Base-by-base conservation (phyloP, 53 echinoderm and acorn worm genomes). In the Apostichopus leukothele region DNA sequence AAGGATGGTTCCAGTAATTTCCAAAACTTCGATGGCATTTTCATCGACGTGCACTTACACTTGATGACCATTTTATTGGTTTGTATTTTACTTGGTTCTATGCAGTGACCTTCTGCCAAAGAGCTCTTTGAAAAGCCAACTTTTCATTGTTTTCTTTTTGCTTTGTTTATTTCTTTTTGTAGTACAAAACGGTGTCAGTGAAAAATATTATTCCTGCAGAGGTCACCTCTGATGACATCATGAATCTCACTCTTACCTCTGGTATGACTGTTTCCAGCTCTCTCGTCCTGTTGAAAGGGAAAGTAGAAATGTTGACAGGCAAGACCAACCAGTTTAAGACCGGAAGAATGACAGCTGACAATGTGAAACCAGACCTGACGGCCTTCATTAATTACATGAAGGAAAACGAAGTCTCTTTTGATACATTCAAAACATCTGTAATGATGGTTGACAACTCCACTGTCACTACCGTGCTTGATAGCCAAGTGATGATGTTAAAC, bases 121-220 rank as follows among this genome's bases (percentile, higher is more conserved):
- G 7, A 1, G 57, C 10, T 57, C 57, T 1, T 57, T 1, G 9
- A 57, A 57, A 39, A 39, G 39, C 39, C 39, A 39, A 39, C 39
- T 39, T 50, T 9, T 52, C 78, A 39, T 51, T 39, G 13, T 81
- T 19, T 59, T 22, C 18, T 77, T 80, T 79, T 63, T 16, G 63
- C 12, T 63, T 16, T 63, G 63, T 63, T 63, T 88, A 9, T 10
- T 50, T 91, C 19, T 20, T 57, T 16, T 85, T 83, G 23, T 91
- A 97, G 97, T 97, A 86, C 91, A 97, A 95, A 91, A 97, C 97
- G 3, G 90, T 63, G 0, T 50, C 90, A 9, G 79, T 90, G 79
- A 89, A 80, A 51, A 89, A 88, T 21, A 76, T 91, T 52, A 77
- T 93, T 9, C 86, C 91, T 5, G 88, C 73, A 50, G 57, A 76